Percentiles rank a stretch among this genome's conserved stretches.
These are phyloP conservation scores for Tetragonula carbonaria DNA, from an alignment of 2,888 invertebrate genomes.

Conservation along the genomic window DNA sequence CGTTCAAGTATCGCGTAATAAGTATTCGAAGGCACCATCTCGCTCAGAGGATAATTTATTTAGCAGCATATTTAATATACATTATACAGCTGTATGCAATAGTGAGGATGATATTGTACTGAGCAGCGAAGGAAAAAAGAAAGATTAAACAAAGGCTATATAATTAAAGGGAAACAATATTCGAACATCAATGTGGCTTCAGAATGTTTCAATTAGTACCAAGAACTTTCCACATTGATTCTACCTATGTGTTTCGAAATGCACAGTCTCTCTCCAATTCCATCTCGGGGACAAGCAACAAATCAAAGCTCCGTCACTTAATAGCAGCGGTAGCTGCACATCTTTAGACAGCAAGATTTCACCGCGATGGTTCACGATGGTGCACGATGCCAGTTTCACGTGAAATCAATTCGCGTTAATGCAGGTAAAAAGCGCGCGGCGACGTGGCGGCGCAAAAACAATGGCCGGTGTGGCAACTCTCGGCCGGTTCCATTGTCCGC, in stretches of 20 bases:
- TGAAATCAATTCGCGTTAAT: slow-evolving; percentile 65
- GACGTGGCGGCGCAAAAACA: slow-evolving; percentile 61
- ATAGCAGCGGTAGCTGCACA: no score
- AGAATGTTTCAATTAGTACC: not conserved
- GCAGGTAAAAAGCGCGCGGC: slow-evolving; percentile 61
- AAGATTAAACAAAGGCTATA: no score
- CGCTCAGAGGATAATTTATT: no score
- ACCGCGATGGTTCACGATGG: slow-evolving; percentile 9
- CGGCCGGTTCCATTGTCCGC: slow-evolving; percentile 62
- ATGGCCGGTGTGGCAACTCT: slow-evolving; percentile 54
- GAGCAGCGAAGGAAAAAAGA: no score
- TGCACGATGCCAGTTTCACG: slow-evolving; percentile 48
- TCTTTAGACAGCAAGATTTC: slow-evolving; percentile 8
- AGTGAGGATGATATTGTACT: no score
- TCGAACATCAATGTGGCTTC: not conserved
- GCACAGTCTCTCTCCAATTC: not conserved
- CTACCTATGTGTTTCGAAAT: not conserved
- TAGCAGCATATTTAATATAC: no score
- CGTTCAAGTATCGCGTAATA: no score
- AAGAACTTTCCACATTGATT: not conserved
- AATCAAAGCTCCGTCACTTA: slow-evolving; percentile 9
- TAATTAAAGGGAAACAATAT: no score
- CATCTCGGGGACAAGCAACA: not conserved
- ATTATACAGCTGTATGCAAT: no score
- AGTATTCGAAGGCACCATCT: no score